Percentiles rank a stretch among this genome's conserved stretches.
phyloP scores from a whole-genome alignment of 1,140 invertebrate genomes.

The Piezodorus guildinii region DNA sequence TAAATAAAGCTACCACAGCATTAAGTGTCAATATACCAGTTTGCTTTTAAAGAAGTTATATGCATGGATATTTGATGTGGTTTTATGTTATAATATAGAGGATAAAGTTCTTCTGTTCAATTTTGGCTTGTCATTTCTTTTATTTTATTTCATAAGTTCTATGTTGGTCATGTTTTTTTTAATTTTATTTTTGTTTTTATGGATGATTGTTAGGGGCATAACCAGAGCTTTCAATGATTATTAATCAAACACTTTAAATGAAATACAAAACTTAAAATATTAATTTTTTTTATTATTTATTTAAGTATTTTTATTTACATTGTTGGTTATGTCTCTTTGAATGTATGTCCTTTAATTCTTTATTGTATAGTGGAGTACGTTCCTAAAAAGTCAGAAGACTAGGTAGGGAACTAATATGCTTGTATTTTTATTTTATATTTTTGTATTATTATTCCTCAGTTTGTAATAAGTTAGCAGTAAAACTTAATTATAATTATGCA shows the following conservation, averaged over 20 bases:
- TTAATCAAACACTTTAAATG: neutral
- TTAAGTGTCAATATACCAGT: slow-evolving; percentile 12
- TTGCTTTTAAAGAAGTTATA: neutral
- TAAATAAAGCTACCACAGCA: slow-evolving; percentile 5
- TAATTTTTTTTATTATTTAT: no score
- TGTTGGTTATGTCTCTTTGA: neutral
- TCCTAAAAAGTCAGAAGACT: slow-evolving; percentile 1
- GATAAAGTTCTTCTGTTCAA: neutral
- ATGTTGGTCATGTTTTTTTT: slow-evolving; percentile 9
- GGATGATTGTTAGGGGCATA: slow-evolving; percentile 9
- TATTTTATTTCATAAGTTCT: slow-evolving; percentile 14
- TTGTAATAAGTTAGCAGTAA: neutral
- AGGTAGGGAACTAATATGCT: neutral
- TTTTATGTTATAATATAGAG: neutral
- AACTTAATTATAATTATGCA: neutral
- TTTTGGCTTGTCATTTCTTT: slow-evolving; percentile 10
- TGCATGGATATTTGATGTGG: slow-evolving; percentile 10
- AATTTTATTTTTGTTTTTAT: slow-evolving; percentile 10
- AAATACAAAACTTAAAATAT: no score
- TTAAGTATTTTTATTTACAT: no score
- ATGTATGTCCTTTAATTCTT: neutral
- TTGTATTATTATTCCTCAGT: slow-evolving; percentile 1
- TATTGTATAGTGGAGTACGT: neutral
- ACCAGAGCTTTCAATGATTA: neutral
- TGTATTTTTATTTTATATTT: neutral